A percentile compares a stretch with the other conserved stretches of the same genome.
phyloP scores from a whole-genome alignment of 2,888 invertebrate species.

The Caenorhabditis plicata region DNA sequence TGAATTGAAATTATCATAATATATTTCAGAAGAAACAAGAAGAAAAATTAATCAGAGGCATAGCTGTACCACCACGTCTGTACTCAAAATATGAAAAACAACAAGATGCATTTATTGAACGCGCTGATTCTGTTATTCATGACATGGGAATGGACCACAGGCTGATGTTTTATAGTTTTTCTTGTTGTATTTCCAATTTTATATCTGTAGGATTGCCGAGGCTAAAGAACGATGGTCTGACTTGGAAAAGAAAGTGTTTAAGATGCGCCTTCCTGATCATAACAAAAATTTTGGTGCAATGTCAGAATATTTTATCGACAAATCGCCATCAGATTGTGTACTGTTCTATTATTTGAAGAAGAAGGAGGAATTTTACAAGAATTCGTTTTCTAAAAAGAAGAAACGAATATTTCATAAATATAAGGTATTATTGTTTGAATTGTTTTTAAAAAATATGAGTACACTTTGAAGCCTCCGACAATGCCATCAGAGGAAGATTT shows the following conservation, averaged over 20 bases:
- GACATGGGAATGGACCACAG: slow-evolving; percentile 16
- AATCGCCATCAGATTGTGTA: slow-evolving; percentile 17
- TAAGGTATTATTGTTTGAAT: slow-evolving; percentile 8
- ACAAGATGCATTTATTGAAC: slow-evolving; percentile 10
- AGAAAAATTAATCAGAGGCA: slow-evolving; percentile 12
- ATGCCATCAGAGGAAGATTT: slow-evolving; percentile 20
- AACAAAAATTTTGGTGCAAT: slow-evolving; percentile 22
- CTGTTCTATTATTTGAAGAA: slow-evolving; percentile 25
- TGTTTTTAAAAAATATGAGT: neutral
- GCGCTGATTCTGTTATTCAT: slow-evolving; percentile 7
- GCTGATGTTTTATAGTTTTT: neutral
- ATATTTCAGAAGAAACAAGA: slow-evolving; percentile 1
- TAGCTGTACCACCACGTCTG: slow-evolving; percentile 11
- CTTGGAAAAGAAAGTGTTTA: slow-evolving; percentile 17
- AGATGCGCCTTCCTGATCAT: slow-evolving; percentile 11
- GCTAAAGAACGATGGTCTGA: slow-evolving; percentile 8
- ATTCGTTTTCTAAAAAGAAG: slow-evolving; percentile 10
- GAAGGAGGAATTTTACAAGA: slow-evolving; percentile 19
- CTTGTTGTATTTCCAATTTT: neutral
- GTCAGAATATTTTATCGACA: slow-evolving; percentile 17
- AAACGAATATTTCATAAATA: slow-evolving; percentile 11
- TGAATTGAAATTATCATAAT: too few species aligned
- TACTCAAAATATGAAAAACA: slow-evolving; percentile 9
- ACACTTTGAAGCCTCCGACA: slow-evolving; percentile 1
- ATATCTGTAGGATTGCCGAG: slow-evolving; percentile 1